These are phyloP conservation scores for Poeciliopsis gracilis DNA, from an alignment of 2,797 vertebrate genomes.

Conservation along the genomic window DNA sequence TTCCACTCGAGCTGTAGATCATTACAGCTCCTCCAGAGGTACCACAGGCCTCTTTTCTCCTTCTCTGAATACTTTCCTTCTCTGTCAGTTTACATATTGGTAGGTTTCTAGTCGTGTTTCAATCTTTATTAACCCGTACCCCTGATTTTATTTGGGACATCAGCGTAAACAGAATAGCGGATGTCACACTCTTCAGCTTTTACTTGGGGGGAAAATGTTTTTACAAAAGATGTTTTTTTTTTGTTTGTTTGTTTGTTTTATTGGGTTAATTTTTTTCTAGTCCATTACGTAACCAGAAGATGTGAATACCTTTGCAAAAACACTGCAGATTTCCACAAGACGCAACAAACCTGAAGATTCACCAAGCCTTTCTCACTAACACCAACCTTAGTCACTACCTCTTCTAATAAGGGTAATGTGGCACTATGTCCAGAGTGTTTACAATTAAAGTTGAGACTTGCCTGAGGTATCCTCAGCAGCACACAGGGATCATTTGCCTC, in stretches of 20 bases:
- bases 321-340: not conserved
- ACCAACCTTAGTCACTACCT: constrained; percentile 39
- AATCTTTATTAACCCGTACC: not conserved
- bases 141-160: not conserved
- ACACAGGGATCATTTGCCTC: constrained; percentile 61
- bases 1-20: not conserved
- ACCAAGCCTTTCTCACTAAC: constrained; percentile 19
- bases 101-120: not conserved
- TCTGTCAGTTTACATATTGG: not conserved
- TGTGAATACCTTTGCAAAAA: not conserved
- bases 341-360: constrained; percentile 6
- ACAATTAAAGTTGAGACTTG: constrained; percentile 42
- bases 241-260: no score
- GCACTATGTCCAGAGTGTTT: constrained; percentile 45
- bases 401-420: constrained; percentile 33
- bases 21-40: not conserved
- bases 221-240: not conserved
- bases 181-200: not conserved
- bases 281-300: not conserved
- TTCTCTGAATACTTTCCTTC: not conserved
- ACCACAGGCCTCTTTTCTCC: not conserved
- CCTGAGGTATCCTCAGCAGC: constrained; percentile 49
- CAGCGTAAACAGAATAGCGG: not conserved
- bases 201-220: not conserved
- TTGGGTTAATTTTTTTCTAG: not conserved